These are phyloP conservation scores for Eutolmus rufibarbis DNA, from an alignment of 2,888 invertebrate genomes.

Conservation along the genomic window DNA sequence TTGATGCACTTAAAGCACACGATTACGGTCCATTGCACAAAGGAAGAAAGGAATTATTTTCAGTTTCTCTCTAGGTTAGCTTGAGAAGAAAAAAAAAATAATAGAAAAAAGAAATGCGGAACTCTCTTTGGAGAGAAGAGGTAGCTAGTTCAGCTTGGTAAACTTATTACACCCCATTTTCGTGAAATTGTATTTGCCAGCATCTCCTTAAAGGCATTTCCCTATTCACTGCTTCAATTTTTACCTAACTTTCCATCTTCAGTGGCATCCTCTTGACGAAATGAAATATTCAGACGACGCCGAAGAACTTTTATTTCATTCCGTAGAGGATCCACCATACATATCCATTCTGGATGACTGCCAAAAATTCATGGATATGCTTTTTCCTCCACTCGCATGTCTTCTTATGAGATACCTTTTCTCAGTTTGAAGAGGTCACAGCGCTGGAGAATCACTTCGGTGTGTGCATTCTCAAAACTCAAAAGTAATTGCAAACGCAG, in stretches of 20 bases:
- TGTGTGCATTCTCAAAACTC: background rate
- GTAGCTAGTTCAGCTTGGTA: background rate
- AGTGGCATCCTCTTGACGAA: conserved; percentile 2
- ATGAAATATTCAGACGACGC: background rate
- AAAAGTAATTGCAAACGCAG: background rate
- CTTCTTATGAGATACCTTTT: background rate
- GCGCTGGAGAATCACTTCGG: background rate
- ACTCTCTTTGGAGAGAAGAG: background rate
- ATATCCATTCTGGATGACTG: background rate
- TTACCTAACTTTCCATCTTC: background rate
- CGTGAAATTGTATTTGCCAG: background rate
- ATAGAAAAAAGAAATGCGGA: background rate
- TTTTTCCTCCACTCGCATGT: background rate
- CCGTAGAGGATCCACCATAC: background rate
- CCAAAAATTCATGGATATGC: background rate
- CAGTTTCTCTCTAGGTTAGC: background rate
- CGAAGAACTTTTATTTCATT: background rate
- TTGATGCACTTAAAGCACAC: background rate
- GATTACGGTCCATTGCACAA: conserved; percentile 1
- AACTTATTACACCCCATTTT: background rate
- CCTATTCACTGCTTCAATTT: background rate
- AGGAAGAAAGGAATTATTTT: background rate
- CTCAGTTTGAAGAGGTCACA: background rate
- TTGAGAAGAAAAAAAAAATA: background rate
- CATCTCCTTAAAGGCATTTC: background rate